These are phyloP conservation scores for Apostichopus leukothele DNA, from an alignment of 53 echinoderm and acorn worm species.

Conservation along the genomic window DNA sequence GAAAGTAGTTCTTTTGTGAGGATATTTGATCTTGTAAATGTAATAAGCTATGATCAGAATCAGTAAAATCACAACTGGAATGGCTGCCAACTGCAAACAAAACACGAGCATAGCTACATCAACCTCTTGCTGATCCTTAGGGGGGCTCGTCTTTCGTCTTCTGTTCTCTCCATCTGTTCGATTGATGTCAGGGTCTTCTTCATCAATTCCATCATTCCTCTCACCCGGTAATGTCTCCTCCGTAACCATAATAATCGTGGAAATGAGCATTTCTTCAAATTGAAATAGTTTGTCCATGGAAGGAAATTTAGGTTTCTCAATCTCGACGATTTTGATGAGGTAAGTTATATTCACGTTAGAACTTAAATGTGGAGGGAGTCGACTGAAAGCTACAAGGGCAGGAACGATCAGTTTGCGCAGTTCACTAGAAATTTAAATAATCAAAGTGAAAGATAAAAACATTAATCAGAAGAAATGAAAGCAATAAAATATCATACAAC, in stretches of 20 bases:
- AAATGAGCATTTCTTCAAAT: background rate
- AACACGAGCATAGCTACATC: background rate
- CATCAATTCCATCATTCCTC: background rate
- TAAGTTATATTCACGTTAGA: conserved; percentile 26
- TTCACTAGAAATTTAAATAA: background rate
- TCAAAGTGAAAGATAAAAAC: too few relatives aligned
- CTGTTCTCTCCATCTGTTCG: background rate
- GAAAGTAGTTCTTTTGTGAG: conserved; percentile 66
- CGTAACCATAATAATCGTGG: conserved; percentile 8
- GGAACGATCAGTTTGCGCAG: conserved; percentile 4
- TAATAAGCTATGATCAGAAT: conserved; percentile 54
- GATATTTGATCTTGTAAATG: conserved; percentile 61
- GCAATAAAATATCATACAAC: too few relatives aligned
- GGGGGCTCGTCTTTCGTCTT: background rate
- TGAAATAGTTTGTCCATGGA: background rate
- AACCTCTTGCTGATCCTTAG: conserved; percentile 8
- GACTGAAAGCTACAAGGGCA: background rate
- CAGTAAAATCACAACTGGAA: conserved; percentile 61
- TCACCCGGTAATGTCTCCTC: background rate
- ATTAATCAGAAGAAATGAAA: too few relatives aligned
- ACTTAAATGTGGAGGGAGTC: background rate
- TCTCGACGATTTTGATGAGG: background rate
- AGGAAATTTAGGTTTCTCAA: conserved; percentile 1
- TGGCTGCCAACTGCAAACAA: conserved; percentile 56
- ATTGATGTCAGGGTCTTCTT: background rate